Evolutionary conservation across 1,140 invertebrate genomes (phyloP), one percentile per base, ranked within the genome.

Genomic region (Anoplophora glabripennis): DNA sequence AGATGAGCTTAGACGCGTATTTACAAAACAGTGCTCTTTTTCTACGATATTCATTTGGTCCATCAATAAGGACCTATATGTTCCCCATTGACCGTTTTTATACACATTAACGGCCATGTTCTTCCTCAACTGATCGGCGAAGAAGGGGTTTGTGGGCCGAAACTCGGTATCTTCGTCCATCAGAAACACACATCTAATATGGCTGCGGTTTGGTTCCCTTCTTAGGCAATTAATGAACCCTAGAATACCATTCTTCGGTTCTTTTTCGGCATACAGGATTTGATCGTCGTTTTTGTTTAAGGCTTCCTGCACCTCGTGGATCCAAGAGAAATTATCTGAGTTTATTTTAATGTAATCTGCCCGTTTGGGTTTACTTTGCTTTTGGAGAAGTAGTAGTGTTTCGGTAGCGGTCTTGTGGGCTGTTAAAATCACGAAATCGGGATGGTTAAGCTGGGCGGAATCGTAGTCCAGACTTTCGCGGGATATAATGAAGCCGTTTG

Each of bases 1-100:
- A 0, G 88, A 89, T 12, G 98, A 76, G 74, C 98, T 94, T 48
- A 94, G 92, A 64, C 88, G 82, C 0, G 89, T 85, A 75, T 95
- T 92, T 0, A 89, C 85, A 72, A 84, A 94, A 0, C 85, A 88
- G 77, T 96, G 89, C 48, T 80, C 71, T 0, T 77, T 78, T 36
- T 68, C 72, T 8, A 80, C 73, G 3, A 76, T 76, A 37, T 75
- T 61, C 4, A 76, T 9, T 17, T 63, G 33, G 5, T 53, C 60
- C 42, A 35, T 12, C 3, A 56, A 18, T 8, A 72, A 61, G 60
- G 72, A 70, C 33, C 71, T 60, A 59, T 88, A 86, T 35, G 81
- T 84, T 10, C 87, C 87, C 77, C 89, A 91, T 64, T 67, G 75
- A 65, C 71, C 78, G 77, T 85, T 72, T 59, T 76, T 78, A 54